Base-by-base conservation (phyloP, 2,797 vertebrate genomes). In the Acipenser oxyrinchus region DNA sequence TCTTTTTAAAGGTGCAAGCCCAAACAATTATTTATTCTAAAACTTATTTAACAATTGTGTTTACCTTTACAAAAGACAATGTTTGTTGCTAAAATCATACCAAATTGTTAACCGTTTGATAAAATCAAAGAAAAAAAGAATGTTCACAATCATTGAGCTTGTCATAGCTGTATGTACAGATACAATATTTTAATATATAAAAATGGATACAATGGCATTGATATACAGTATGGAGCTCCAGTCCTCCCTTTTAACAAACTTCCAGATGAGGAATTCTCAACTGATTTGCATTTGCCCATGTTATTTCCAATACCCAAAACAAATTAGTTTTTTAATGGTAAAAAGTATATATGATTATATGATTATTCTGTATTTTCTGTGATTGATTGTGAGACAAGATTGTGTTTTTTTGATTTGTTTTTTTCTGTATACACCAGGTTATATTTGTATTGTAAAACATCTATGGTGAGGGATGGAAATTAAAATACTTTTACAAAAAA, bases 381-480 rank as follows among this genome's bases (percentile, higher is more conserved):
- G 88, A 87, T 82, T 85, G 87, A 87, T 82, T 85, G 87, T 60
- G 87, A n/a, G n/a, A n/a, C n/a, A n/a, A n/a, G n/a, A 87, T 82
- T 85, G 87, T 60, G 87, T 82, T 83, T 84, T 88, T 90, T 90
- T 85, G n/a, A n/a, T 77, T 73, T 91, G 86, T 83, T 81, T 82
- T 79, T 83, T 72, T 84, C 81, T 84, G 84, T 90, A 84, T 87
- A 88, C 87, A 90, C 85, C 82, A 87, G 83, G 86, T 90, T 86
- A 89, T 88, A 87, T 90, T 90, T 91, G 89, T 91, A 90, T 89
- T 86, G 88, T 90, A 87, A 84, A 88, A 88, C 81, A 86, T 84
- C 79, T 83, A 86, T 69, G 83, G 86, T 85, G 85, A 88, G 87
- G 87, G 67, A 68, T 68, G 67, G 86, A 89, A 77, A 89, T 87